Evolutionary conservation across 2,888 invertebrate genomes (phyloP).

Genomic region (Chrysolina oricalcia): DNA sequence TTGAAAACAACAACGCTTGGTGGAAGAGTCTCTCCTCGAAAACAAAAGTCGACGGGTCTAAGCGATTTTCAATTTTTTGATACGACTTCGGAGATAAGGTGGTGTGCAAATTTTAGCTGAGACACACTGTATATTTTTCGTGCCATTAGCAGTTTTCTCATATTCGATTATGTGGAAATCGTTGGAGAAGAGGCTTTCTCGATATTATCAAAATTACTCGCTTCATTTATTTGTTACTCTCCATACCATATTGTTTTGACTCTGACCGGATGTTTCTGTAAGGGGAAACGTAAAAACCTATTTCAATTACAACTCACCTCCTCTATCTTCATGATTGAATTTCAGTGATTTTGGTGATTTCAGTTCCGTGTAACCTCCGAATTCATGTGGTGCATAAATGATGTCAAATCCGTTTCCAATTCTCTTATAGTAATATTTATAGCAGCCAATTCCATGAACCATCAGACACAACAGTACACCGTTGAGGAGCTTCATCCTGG

Average conservation of each 20-base stretch:
- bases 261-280: background rate
- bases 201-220: too few relatives aligned
- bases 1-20: too few relatives aligned
- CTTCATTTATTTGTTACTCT: background rate
- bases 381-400: constrained; percentile 21
- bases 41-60: too few relatives aligned
- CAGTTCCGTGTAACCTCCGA: constrained; percentile 34
- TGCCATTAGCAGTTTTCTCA: too few relatives aligned
- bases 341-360: constrained; percentile 43
- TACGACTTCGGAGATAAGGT: too few relatives aligned
- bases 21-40: too few relatives aligned
- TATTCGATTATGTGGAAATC: background rate
- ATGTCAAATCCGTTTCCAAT: constrained; percentile 40
- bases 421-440: constrained; percentile 45
- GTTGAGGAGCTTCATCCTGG: background rate
- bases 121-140: too few relatives aligned
- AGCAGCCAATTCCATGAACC: background rate
- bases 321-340: constrained; percentile 26
- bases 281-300: background rate
- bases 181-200: background rate
- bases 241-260: background rate
- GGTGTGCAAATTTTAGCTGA: too few relatives aligned
- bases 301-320: constrained; percentile 38
- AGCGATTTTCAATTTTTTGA: too few relatives aligned
- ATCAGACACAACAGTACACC: constrained; percentile 5